A percentile compares a stretch with the other conserved stretches of the same genome.
These are phyloP conservation scores for Helicoverpa zea DNA, from an alignment of 1,140 invertebrate species.

Conservation along the genomic window DNA sequence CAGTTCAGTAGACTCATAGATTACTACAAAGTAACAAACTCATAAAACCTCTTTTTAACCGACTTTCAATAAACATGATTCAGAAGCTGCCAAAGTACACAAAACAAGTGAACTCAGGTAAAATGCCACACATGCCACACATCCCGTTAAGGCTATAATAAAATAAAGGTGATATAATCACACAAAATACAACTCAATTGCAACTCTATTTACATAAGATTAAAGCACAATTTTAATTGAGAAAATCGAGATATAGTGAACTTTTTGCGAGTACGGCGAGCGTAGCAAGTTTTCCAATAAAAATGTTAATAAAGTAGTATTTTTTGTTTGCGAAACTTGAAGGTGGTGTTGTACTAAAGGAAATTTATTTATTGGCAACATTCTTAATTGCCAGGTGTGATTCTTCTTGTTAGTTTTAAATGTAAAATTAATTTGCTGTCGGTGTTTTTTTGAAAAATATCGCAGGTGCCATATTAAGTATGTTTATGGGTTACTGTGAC, in stretches of 20 bases:
- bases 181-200: conserved; percentile 16
- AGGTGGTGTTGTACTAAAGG: background rate
- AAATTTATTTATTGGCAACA: conserved; percentile 14
- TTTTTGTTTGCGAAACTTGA: conserved; percentile 30
- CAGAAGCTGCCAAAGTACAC: background rate
- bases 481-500: background rate
- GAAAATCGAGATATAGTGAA: background rate
- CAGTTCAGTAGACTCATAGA: no score
- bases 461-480: background rate
- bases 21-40: no score
- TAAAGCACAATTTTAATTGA: conserved; percentile 27
- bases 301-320: conserved; percentile 24
- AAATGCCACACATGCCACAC: background rate
- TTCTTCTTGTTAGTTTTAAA: background rate
- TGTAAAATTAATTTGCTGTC: background rate
- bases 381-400: conserved; percentile 18
- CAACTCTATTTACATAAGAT: conserved; percentile 12
- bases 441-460: background rate
- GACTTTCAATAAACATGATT: no score
- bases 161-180: conserved; percentile 11
- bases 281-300: conserved; percentile 35
- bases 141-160: conserved; percentile 3
- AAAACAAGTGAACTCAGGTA: conserved; percentile 15
- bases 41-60: no score
- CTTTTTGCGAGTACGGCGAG: conserved; percentile 9